These are phyloP conservation scores for Drosophila ironensis DNA, from an alignment of 1,140 invertebrate species.

Conservation along the genomic window DNA sequence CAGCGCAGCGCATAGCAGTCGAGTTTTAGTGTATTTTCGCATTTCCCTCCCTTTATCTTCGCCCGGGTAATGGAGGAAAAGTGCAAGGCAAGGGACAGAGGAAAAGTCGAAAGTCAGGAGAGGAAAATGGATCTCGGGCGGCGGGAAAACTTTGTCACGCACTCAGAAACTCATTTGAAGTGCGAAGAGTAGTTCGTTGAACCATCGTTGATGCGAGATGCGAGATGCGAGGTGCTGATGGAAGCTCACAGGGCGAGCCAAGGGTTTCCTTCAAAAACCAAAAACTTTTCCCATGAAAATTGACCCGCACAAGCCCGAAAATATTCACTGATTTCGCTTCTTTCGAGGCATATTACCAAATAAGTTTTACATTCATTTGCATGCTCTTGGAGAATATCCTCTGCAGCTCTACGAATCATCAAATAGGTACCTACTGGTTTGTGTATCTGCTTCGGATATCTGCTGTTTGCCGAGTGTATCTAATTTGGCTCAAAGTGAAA, in stretches of 20 bases:
- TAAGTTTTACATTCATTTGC: too few relatives aligned
- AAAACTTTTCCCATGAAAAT: too few relatives aligned
- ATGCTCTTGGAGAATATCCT: too few relatives aligned
- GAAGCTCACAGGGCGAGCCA: not conserved
- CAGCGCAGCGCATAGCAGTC: not conserved
- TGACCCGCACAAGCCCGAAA: too few relatives aligned
- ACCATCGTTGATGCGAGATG: too few relatives aligned
- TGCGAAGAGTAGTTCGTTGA: constrained; percentile 20
- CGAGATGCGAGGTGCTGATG: not conserved
- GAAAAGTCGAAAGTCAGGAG: constrained; percentile 5
- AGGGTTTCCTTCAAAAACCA: too few relatives aligned
- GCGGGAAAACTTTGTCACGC: constrained; percentile 30
- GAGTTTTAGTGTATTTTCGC: not conserved
- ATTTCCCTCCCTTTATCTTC: not conserved
- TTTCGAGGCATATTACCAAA: too few relatives aligned
- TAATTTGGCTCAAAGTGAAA: constrained; percentile 19
- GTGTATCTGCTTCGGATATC: too few relatives aligned
- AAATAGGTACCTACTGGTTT: too few relatives aligned
- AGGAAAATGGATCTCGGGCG: constrained; percentile 16
- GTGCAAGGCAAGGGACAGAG: constrained; percentile 13
- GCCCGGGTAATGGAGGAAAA: constrained; percentile 25
- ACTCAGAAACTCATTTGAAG: constrained; percentile 40
- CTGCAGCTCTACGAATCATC: too few relatives aligned
- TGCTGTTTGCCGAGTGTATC: too few relatives aligned
- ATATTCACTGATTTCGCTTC: too few relatives aligned